Evolutionary conservation across 2,113 vertebrate genomes (phyloP), one percentile per base, ranked within the genome.

Genomic region (Lophius piscatorius): DNA sequence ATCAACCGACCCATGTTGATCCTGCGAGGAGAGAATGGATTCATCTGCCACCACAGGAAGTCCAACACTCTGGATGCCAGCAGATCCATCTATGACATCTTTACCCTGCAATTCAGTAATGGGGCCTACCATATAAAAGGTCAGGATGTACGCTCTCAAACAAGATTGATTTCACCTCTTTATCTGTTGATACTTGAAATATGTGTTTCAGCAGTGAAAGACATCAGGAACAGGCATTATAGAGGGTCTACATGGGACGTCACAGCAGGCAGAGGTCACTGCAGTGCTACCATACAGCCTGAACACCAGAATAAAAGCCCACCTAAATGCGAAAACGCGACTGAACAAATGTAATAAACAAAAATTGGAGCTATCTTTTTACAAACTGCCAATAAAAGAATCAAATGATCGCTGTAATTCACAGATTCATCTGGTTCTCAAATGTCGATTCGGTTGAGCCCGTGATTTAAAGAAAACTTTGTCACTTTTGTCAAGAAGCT

Each of bases 1-100:
- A 96, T 97, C 82, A 99, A 99, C 86, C 89, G 97, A 33, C 97
- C 96, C 16, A 93, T 97, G 73, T 76, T 98, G 85, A 96, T 98
- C 81, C 92, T 99, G 48, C 92, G 95, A 1, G 95, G 97, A 2
- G 90, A 91, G 64, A 94, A 97, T 3, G 97, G 97, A 40, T 99
- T 96, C 16, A 92, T 99, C 63, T 95, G 96, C 76, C 92, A 92
- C 82, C 96, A 95, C 74, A 94, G 90, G 1, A 94, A 92, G 86
- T 97, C 96, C 67, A 97, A 94, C 87, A 93, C 93, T 11, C 87
- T 99, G 71, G 95, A 99, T 14, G 94, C 94, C 87, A 96, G 95
- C 86, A 93, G 97, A 74, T 98, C 97, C 0, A 76, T 93, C 76
- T 98, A 98, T 6, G 96, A 98, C 21, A 94, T 96, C 60, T 99